phyloP scores from a whole-genome alignment of 2,888 invertebrate species.

The Ophioninae sp. region DNA sequence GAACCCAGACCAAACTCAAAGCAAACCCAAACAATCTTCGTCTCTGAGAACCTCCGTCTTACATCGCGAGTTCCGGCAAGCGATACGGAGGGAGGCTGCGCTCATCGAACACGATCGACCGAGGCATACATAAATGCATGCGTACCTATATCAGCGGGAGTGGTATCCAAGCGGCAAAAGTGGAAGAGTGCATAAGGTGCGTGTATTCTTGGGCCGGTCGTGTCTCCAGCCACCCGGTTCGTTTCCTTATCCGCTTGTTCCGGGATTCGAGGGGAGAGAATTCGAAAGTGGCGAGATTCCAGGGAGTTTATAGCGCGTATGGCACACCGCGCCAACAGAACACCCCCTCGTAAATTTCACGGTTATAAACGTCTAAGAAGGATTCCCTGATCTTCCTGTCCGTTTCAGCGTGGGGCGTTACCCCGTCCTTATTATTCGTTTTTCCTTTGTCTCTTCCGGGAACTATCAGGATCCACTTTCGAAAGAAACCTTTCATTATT shows the following conservation, averaged over 20 bases:
- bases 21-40: too few species aligned
- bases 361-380: conserved; percentile 71
- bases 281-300: conserved; percentile 32
- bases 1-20: too few species aligned
- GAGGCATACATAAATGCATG: background rate
- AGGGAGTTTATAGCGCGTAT: conserved; percentile 62
- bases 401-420: conserved; percentile 15
- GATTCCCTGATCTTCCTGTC: conserved; percentile 55
- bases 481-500: background rate
- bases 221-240: background rate
- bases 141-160: background rate
- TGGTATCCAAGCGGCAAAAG: conserved; percentile 10
- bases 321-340: conserved; percentile 53
- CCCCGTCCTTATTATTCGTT: conserved; percentile 1
- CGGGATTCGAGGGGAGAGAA: conserved; percentile 20
- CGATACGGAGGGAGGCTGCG: background rate
- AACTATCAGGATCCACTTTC: background rate
- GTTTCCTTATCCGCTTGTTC: background rate
- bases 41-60: background rate
- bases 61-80: background rate
- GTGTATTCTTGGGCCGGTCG: conserved; percentile 10
- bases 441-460: background rate
- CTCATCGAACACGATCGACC: background rate
- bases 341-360: conserved; percentile 70
- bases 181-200: conserved; percentile 35